phyloP scores from a whole-genome alignment of 2,797 vertebrate species.

The Smutsia gigantea region DNA sequence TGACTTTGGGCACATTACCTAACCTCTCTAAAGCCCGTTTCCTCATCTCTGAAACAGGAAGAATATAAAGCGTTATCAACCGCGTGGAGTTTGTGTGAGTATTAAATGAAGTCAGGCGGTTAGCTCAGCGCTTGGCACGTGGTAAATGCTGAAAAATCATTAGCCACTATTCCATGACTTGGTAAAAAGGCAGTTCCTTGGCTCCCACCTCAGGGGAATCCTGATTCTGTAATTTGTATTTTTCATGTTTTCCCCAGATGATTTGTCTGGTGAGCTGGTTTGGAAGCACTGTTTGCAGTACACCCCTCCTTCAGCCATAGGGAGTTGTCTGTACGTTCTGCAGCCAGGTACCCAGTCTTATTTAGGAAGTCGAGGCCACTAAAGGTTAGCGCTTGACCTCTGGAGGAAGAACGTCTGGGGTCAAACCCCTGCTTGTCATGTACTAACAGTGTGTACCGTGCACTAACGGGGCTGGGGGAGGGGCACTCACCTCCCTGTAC shows the following conservation, averaged over 20 bases:
- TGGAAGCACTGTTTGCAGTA: neutral
- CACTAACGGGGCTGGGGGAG: neutral
- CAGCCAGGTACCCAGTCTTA: neutral
- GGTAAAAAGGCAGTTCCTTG: neutral
- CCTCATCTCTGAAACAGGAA: neutral
- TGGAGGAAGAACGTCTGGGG: neutral
- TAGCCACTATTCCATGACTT: accelerated
- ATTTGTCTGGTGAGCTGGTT: neutral
- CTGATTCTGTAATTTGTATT: neutral
- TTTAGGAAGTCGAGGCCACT: neutral
- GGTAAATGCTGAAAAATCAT: neutral
- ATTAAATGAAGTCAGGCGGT: neutral
- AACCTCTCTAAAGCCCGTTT: neutral
- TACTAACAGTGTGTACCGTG: neutral
- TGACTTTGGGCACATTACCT: neutral
- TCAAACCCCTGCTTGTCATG: neutral
- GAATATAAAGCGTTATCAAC: neutral
- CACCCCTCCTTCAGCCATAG: no score
- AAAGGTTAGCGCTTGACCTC: neutral
- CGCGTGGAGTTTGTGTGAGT: neutral
- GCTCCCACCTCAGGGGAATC: neutral
- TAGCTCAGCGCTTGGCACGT: neutral
- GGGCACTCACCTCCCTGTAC: no score
- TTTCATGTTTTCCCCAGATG: neutral
- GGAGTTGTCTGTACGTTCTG: neutral